A percentile compares a stretch with the other conserved stretches of the same genome.
Conservation (phyloP, 2,113 vertebrate genomes). For the Sylvia atricapilla region DNA sequence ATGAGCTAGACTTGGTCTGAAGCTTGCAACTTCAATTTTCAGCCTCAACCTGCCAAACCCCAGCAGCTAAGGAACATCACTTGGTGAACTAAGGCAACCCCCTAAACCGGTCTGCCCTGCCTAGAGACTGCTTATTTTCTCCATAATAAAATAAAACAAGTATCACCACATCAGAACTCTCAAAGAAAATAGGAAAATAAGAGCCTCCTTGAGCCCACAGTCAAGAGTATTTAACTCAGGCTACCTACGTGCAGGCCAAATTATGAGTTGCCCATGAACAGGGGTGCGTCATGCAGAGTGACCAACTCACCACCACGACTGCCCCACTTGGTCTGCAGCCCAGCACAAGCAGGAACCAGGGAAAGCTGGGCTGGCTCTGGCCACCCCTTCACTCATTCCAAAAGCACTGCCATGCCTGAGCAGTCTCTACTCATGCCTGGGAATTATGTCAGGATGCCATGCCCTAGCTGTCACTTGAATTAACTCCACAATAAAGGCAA, state of each 20-base stretch:
- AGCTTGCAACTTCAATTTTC: background rate
- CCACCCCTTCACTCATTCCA: background rate
- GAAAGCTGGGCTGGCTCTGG: background rate
- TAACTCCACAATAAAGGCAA: background rate
- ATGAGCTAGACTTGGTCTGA: background rate
- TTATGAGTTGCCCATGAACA: background rate
- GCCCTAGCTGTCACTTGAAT: background rate
- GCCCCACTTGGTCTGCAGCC: background rate
- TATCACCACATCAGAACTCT: background rate
- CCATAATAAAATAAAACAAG: background rate
- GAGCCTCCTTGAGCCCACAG: background rate
- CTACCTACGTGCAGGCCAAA: background rate
- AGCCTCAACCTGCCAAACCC: background rate
- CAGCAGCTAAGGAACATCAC: background rate
- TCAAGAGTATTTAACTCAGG: background rate
- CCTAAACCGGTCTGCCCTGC: background rate
- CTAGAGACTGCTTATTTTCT: background rate
- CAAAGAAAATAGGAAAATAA: background rate
- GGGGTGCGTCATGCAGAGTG: fast-evolving
- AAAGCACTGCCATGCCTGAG: background rate
- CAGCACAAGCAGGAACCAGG: background rate
- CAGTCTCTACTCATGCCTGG: background rate
- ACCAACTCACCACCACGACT: background rate
- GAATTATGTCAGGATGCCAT: background rate
- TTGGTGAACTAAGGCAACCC: background rate